Conservation (phyloP, 2,797 vertebrate genomes). For the Danio kyathit region DNA sequence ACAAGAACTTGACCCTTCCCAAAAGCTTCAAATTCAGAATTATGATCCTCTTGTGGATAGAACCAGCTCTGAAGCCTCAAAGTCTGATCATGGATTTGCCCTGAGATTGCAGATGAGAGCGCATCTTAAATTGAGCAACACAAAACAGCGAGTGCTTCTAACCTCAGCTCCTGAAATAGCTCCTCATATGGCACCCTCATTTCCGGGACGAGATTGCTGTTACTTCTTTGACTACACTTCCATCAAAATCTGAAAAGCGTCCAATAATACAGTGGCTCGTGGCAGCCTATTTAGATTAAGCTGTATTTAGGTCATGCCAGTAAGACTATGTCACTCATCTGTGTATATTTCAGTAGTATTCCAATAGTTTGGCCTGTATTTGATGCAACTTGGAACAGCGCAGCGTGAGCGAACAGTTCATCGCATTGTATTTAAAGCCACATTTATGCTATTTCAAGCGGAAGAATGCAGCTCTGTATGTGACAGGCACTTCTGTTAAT, state of each 20-base stretch:
- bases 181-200: neutral
- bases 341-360: neutral
- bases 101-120: constrained; percentile 13
- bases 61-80: constrained; percentile 17
- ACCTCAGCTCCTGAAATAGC: constrained; percentile 15
- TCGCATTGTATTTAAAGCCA: neutral
- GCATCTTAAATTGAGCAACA: neutral
- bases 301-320: neutral
- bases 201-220: neutral
- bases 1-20: neutral
- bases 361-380: neutral
- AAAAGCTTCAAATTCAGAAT: neutral
- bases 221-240: constrained; percentile 3
- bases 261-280: neutral
- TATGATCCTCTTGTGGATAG: neutral
- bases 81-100: constrained; percentile 16
- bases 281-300: neutral
- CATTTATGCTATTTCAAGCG: neutral
- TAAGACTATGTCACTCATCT: constrained; percentile 1
- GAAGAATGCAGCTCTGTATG: constrained; percentile 10
- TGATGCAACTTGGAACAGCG: neutral
- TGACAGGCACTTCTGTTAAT: constrained; percentile 9
- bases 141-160: constrained; percentile 1
- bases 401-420: neutral
- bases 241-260: constrained; percentile 9